Evolutionary conservation across 2,888 invertebrate genomes (phyloP).

Genomic region (Tinea semifulvella): DNA sequence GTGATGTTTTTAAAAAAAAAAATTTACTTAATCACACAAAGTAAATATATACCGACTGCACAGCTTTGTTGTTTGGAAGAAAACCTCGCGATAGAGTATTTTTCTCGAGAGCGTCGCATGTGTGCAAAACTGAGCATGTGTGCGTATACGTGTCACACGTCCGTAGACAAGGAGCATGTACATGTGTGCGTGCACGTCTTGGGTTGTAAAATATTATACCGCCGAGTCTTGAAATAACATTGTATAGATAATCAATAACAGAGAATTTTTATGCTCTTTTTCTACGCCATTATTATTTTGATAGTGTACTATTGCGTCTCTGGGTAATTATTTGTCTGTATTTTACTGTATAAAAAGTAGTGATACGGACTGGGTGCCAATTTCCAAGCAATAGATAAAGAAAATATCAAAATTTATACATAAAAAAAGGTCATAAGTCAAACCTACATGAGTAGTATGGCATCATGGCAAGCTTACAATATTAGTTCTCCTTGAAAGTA

Average conservation of each 20-base stretch:
- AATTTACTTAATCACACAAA: slow-evolving; percentile 12
- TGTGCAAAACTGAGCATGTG: slow-evolving; percentile 30
- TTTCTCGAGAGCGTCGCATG: slow-evolving; percentile 36
- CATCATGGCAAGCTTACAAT: no score
- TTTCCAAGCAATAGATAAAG: no score
- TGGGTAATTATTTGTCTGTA: neutral
- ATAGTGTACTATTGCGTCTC: neutral
- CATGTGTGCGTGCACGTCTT: slow-evolving; percentile 37
- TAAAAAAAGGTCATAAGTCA: no score
- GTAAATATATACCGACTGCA: slow-evolving; percentile 28
- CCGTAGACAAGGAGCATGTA: slow-evolving; percentile 1
- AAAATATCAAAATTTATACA: no score
- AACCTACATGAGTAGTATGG: no score
- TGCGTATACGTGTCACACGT: slow-evolving; percentile 18
- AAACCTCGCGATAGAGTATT: slow-evolving; percentile 61
- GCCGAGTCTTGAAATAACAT: slow-evolving; percentile 65
- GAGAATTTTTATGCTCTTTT: slow-evolving; percentile 29
- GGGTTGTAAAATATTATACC: slow-evolving; percentile 67
- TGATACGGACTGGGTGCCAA: no score
- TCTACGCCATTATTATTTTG: neutral
- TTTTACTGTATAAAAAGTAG: no score
- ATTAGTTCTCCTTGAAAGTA: no score
- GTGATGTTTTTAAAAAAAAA: no score
- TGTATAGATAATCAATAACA: slow-evolving; percentile 67
- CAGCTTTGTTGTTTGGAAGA: slow-evolving; percentile 34